A percentile compares a stretch with the other conserved stretches of the same genome.
Evolutionary conservation across 2,113 vertebrate genomes (phyloP).

Genomic region (Plectropomus leopardus): DNA sequence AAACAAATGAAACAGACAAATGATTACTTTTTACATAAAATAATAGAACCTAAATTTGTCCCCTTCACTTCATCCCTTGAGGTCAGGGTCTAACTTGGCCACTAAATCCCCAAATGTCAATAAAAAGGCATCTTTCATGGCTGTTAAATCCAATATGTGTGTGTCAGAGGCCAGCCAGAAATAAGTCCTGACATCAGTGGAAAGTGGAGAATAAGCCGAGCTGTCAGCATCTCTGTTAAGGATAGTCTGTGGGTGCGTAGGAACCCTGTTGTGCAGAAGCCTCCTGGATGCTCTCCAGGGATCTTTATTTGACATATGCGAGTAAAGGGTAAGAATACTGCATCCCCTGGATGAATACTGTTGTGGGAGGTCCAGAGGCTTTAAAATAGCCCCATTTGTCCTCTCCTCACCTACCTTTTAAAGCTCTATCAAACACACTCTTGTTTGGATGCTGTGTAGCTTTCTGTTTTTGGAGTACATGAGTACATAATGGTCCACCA

Average conservation of each 20-base stretch:
- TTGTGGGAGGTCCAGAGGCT: constrained; percentile 28
- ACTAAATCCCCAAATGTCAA: constrained; percentile 27
- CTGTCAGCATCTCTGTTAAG: constrained; percentile 66
- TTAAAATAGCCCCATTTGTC: constrained; percentile 4
- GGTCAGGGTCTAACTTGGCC: constrained; percentile 16
- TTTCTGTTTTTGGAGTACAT: background rate
- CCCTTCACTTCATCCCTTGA: background rate
- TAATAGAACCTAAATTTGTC: background rate
- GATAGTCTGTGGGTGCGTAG: constrained; percentile 41
- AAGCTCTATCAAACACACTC: background rate
- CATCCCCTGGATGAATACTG: constrained; percentile 42
- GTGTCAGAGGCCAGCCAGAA: constrained; percentile 45
- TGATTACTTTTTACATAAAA: background rate
- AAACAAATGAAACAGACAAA: too few relatives aligned
- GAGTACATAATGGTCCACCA: background rate
- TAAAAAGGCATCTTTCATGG: constrained; percentile 37
- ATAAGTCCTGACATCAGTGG: constrained; percentile 55
- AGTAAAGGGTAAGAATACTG: constrained; percentile 63
- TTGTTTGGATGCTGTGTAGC: background rate
- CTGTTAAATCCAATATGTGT: constrained; percentile 61
- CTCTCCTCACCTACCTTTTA: background rate
- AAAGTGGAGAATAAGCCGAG: constrained; percentile 55
- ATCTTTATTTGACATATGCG: constrained; percentile 60
- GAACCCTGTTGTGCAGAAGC: constrained; percentile 51
- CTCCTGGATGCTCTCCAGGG: constrained; percentile 49